phyloP scores from a whole-genome alignment of 2,113 vertebrate species.

The Lamprologus ornatipinnis region DNA sequence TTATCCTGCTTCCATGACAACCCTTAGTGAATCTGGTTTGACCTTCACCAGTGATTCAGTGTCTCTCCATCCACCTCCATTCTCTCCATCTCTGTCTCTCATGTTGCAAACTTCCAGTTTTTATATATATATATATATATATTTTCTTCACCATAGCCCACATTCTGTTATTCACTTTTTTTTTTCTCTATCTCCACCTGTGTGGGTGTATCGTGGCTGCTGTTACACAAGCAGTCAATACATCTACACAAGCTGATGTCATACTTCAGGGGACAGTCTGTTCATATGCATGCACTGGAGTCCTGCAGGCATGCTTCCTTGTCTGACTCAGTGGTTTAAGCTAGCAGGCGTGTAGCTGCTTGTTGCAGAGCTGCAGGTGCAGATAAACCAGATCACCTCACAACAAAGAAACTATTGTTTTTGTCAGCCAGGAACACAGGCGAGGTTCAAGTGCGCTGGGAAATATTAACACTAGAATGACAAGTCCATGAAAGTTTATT shows the following conservation, averaged over 20 bases:
- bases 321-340: slow-evolving; percentile 37
- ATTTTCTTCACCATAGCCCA: slow-evolving; percentile 12
- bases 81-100: slow-evolving; percentile 38
- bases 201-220: slow-evolving; percentile 46
- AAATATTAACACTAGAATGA: slow-evolving; percentile 14
- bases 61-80: slow-evolving; percentile 55
- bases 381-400: slow-evolving; percentile 27
- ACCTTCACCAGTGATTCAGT: slow-evolving; percentile 65
- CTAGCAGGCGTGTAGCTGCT: slow-evolving; percentile 41
- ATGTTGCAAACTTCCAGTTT: slow-evolving; percentile 21
- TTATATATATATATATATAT: not conserved
- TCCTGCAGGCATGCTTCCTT: not conserved
- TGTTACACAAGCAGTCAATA: slow-evolving; percentile 57
- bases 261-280: slow-evolving; percentile 43
- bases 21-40: slow-evolving; percentile 57
- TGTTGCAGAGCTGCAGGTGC: slow-evolving; percentile 51
- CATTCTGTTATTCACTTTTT: slow-evolving; percentile 16
- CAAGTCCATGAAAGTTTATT: not conserved
- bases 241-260: slow-evolving; percentile 40
- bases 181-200: slow-evolving; percentile 8
- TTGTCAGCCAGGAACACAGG: not conserved
- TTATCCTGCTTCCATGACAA: slow-evolving; percentile 68
- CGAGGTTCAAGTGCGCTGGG: not conserved
- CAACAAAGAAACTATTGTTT: slow-evolving; percentile 52
- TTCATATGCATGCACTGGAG: not conserved